A percentile compares a stretch with the other conserved stretches of the same genome.
These are phyloP conservation scores for Cottoperca gobio DNA, from an alignment of 2,797 vertebrate genomes.

Conservation along the genomic window DNA sequence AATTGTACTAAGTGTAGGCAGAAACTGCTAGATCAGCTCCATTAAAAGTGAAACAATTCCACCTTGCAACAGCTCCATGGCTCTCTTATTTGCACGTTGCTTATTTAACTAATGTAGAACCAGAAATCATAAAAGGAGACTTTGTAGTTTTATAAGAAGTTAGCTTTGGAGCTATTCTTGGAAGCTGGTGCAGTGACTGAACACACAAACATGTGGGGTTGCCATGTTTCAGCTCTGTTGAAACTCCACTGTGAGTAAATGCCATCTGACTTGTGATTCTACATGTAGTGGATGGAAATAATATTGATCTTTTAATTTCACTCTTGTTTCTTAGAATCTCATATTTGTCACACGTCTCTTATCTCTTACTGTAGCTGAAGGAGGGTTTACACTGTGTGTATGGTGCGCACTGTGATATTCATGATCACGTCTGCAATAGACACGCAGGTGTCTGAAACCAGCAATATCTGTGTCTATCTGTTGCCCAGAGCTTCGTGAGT, in stretches of 20 bases:
- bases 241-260: not conserved
- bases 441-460: conserved; percentile 1
- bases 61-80: too few species aligned
- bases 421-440: not conserved
- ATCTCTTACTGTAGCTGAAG: not conserved
- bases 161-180: not conserved
- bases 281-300: not conserved
- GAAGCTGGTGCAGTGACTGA: not conserved
- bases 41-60: too few species aligned
- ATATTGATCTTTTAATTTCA: conserved; percentile 11
- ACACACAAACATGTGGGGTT: not conserved
- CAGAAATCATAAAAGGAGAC: not conserved
- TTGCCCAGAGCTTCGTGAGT: conserved; percentile 3
- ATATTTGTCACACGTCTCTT: not conserved
- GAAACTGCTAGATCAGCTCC: too few species aligned
- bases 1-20: too few species aligned
- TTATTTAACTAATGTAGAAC: not conserved
- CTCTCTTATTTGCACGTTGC: not conserved
- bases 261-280: not conserved
- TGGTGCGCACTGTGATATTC: not conserved
- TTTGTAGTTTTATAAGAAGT: not conserved
- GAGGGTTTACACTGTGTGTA: not conserved
- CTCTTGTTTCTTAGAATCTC: conserved; percentile 1
- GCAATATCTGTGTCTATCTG: not conserved
- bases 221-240: not conserved